A percentile compares a stretch with the other conserved stretches of the same genome.
These are phyloP conservation scores for Enteromius radiatus DNA, from an alignment of 2,797 vertebrate species.

Conservation along the genomic window DNA sequence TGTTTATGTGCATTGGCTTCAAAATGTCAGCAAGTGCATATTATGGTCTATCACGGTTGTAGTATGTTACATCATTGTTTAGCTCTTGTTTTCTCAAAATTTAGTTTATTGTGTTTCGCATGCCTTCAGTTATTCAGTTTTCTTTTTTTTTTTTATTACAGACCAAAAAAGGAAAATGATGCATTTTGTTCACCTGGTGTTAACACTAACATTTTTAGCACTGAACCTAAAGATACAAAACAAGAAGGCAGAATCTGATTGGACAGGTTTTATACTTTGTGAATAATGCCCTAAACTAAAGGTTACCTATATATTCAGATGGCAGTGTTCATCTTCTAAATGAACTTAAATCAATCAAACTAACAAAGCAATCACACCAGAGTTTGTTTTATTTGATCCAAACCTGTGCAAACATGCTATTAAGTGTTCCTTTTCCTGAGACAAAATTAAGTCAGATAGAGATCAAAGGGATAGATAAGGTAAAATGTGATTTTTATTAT, in stretches of 20 bases:
- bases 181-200: not conserved
- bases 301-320: not conserved
- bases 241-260: not conserved
- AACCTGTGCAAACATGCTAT: not conserved
- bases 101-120: not conserved
- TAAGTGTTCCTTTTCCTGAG: not conserved
- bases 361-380: not conserved
- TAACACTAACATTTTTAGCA: not conserved
- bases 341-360: not conserved
- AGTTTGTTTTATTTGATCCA: not conserved
- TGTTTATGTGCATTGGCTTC: conserved; percentile 9
- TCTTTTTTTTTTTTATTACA: not conserved
- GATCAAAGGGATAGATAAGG: not conserved
- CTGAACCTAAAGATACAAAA: not conserved
- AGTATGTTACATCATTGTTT: not conserved
- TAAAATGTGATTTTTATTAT: not conserved
- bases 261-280: no score
- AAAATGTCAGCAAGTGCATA: conserved; percentile 2
- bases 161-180: not conserved
- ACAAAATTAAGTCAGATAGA: not conserved
- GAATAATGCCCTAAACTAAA: not conserved
- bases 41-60: not conserved
- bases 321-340: not conserved
- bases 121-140: not conserved
- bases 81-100: not conserved